Conservation (phyloP, 2,888 invertebrate species). For the Lycocerus yunnanus region DNA sequence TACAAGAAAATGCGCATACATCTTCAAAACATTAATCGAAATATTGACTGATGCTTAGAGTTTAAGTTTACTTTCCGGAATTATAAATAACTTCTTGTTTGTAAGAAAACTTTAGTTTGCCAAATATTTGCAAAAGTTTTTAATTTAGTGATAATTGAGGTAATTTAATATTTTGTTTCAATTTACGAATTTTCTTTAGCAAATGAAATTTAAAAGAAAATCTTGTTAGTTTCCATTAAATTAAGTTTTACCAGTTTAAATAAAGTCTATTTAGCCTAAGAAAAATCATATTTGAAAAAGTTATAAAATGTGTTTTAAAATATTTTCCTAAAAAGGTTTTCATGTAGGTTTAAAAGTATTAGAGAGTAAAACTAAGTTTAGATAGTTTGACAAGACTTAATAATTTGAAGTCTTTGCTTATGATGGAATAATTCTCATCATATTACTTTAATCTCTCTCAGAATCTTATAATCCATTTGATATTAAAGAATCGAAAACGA, state of each 20-base stretch:
- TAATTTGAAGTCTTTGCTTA: background rate
- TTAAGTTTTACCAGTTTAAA: background rate
- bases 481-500: background rate
- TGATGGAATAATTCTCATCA: background rate
- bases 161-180: background rate
- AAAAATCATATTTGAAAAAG: background rate
- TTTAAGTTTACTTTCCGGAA: background rate
- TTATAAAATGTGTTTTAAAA: background rate
- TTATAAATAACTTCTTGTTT: background rate
- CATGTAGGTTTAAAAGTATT: background rate
- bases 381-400: background rate
- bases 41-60: background rate
- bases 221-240: background rate
- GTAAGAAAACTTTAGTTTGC: background rate
- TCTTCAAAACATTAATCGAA: constrained; percentile 1
- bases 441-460: background rate
- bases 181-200: background rate
- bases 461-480: background rate
- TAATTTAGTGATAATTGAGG: background rate
- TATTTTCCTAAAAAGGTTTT: background rate
- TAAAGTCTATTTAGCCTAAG: background rate
- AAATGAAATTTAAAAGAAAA: background rate
- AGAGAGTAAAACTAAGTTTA: background rate
- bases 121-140: background rate
- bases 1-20: constrained; percentile 5